Percentiles rank a stretch among this genome's conserved stretches.
Conservation (phyloP, 2,113 vertebrate genomes). For the Semicossyphus pulcher region DNA sequence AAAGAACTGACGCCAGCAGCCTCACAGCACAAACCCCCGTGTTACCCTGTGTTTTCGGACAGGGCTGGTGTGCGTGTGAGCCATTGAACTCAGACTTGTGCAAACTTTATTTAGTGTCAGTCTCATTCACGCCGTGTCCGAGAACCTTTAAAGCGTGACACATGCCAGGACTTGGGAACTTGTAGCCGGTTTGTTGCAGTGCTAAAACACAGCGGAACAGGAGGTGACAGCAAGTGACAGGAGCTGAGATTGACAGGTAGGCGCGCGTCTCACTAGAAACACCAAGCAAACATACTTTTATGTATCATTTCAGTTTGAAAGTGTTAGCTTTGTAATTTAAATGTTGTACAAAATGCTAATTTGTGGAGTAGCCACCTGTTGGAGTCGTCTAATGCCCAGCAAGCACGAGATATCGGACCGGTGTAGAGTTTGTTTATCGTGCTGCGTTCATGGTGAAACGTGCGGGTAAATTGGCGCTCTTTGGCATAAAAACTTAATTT, state of each 20-base stretch:
- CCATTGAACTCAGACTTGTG: neutral
- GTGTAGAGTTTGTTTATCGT: neutral
- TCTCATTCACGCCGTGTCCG: neutral
- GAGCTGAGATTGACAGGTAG: constrained; percentile 70
- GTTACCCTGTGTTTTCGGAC: neutral
- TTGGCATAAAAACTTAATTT: neutral
- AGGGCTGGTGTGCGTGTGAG: neutral
- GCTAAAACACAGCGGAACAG: constrained; percentile 34
- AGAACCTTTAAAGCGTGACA: neutral
- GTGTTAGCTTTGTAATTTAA: neutral
- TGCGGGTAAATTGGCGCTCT: neutral
- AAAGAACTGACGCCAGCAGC: constrained; percentile 48
- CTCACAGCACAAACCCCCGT: constrained; percentile 21
- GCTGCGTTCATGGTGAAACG: neutral
- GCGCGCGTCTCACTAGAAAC: neutral
- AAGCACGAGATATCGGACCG: neutral
- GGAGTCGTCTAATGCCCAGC: neutral
- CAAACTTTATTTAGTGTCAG: neutral
- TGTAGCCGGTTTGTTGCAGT: constrained; percentile 16
- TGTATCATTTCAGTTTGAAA: neutral
- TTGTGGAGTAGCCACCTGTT: neutral
- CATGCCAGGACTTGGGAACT: constrained; percentile 2
- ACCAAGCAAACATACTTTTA: neutral
- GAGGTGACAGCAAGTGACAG: constrained; percentile 57
- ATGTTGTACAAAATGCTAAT: too few species aligned